These are phyloP conservation scores for Drosophila testacea DNA, from an alignment of 2,888 invertebrate genomes.

Conservation along the genomic window DNA sequence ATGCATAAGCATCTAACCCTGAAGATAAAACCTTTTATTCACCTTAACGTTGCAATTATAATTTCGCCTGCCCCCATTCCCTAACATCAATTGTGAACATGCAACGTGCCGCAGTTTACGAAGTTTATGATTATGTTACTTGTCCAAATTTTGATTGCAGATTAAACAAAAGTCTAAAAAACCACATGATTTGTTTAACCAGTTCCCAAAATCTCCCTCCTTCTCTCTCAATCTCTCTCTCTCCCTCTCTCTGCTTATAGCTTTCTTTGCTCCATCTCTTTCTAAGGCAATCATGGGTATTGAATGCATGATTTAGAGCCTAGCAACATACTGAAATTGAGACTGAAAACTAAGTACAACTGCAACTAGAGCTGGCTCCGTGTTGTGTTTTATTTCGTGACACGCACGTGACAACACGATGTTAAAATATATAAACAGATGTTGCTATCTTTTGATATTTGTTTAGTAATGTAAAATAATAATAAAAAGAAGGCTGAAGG, in stretches of 20 bases:
- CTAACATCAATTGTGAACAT: neutral
- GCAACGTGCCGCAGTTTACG: constrained; percentile 14
- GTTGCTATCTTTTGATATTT: too few species aligned
- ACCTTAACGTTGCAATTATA: constrained; percentile 40
- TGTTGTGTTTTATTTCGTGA: constrained; percentile 1
- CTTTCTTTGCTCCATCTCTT: constrained; percentile 1
- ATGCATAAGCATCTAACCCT: constrained; percentile 36
- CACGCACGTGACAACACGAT: neutral
- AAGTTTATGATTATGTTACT: constrained; percentile 32
- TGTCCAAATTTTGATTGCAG: constrained; percentile 33
- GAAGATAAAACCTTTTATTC: constrained; percentile 25
- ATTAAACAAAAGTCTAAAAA: constrained; percentile 14
- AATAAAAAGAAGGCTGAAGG: too few species aligned
- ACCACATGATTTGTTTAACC: constrained; percentile 34
- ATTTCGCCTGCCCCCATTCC: neutral
- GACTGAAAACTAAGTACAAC: neutral
- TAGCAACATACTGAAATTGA: constrained; percentile 8
- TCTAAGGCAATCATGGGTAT: constrained; percentile 39
- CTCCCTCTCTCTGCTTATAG: neutral
- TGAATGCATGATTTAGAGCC: constrained; percentile 46
- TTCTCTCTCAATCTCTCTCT: neutral
- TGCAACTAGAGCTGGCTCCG: neutral
- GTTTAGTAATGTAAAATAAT: too few species aligned
- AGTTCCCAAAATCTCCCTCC: constrained; percentile 14
- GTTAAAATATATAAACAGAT: neutral